Percentiles rank a stretch among this genome's conserved stretches.
Evolutionary conservation across 2,113 vertebrate species (phyloP).

Genomic region (Phalacrocorax aristotelis): DNA sequence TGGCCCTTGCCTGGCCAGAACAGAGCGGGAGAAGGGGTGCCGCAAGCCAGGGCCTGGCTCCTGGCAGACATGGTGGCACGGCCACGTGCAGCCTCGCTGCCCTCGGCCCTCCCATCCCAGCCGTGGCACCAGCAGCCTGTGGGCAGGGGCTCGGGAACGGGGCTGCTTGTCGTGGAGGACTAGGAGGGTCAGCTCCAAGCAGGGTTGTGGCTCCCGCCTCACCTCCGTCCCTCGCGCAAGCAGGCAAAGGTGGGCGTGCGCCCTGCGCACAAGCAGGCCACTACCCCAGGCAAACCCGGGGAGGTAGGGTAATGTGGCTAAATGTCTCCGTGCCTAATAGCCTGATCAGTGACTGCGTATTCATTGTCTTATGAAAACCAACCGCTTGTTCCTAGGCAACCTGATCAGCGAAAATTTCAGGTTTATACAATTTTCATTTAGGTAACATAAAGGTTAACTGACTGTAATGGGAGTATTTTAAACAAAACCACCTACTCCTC

Average conservation of each 20-base stretch:
- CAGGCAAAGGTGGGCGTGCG: not conserved
- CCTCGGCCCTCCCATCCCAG: not conserved
- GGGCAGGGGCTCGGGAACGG: rapidly evolving
- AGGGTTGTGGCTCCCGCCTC: not conserved
- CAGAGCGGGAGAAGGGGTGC: not conserved
- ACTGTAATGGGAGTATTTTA: conserved; percentile 73
- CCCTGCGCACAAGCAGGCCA: conserved; percentile 4
- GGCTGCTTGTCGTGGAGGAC: not conserved
- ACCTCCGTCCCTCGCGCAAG: not conserved
- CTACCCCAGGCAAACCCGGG: not conserved
- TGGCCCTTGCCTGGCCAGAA: not conserved
- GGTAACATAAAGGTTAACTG: conserved; percentile 80
- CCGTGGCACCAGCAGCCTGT: not conserved
- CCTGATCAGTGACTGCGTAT: conserved; percentile 60
- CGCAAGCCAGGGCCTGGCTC: rapidly evolving
- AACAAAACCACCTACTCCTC: conserved; percentile 77
- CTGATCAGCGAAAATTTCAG: conserved; percentile 72
- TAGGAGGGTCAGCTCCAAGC: not conserved
- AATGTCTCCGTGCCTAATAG: conserved; percentile 57
- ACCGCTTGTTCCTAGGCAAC: conserved; percentile 77
- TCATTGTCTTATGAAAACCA: conserved; percentile 72
- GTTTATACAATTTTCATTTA: conserved; percentile 79
- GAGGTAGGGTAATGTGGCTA: not conserved
- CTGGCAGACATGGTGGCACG: no score
- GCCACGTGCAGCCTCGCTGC: not conserved